Percentiles rank a stretch among this genome's conserved stretches.
phyloP scores from a whole-genome alignment of 2,888 invertebrate species.

The Acanthoscelides obtectus region DNA sequence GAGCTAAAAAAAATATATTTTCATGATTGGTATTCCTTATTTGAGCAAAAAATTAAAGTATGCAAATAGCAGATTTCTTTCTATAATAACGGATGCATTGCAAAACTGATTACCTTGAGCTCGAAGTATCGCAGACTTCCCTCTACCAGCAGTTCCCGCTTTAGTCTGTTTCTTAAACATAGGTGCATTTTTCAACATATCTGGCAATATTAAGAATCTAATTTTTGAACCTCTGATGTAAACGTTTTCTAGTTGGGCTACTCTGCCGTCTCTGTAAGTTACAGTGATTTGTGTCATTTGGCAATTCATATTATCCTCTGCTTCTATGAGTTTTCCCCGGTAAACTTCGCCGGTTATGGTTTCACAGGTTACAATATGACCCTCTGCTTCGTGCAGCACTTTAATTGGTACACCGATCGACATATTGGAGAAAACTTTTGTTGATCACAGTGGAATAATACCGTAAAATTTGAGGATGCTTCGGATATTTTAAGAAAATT shows the following conservation, averaged over 20 bases:
- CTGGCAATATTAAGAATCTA: conserved; percentile 93
- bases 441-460: background rate
- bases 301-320: conserved; percentile 99
- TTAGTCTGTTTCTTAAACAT: conserved; percentile 94
- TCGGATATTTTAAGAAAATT: background rate
- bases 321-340: conserved; percentile 96
- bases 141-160: conserved; percentile 79
- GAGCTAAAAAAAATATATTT: conserved; percentile 49
- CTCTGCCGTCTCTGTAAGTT: conserved; percentile 91
- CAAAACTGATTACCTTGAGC: conserved; percentile 67
- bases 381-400: conserved; percentile 99
- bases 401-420: conserved; percentile 99
- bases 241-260: conserved; percentile 92
- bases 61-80: too few species aligned
- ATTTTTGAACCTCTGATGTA: conserved; percentile 98
- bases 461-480: background rate
- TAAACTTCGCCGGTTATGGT: conserved; percentile 99
- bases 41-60: too few species aligned
- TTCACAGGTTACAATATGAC: conserved; percentile 97
- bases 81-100: too few species aligned
- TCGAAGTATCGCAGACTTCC: conserved; percentile 87
- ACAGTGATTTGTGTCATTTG: conserved; percentile 93
- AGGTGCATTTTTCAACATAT: conserved; percentile 98
- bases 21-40: too few species aligned
- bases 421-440: conserved; percentile 55